Conservation (phyloP, 1,140 invertebrate species). For the Micrasema longulum region DNA sequence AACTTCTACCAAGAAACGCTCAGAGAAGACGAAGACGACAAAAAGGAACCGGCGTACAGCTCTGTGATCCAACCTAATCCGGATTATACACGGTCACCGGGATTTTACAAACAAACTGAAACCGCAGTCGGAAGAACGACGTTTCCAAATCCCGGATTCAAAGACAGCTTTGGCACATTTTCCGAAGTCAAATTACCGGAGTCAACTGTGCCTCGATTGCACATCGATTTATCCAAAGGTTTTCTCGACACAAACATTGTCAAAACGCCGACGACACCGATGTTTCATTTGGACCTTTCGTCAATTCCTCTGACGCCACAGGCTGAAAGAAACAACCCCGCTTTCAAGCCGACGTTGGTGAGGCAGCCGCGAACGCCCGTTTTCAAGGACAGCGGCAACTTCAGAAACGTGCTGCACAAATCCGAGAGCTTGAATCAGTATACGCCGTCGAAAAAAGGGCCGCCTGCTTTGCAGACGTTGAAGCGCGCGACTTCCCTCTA, state of each 20-base stretch:
- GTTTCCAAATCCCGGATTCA: constrained; percentile 9
- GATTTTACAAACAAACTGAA: constrained; percentile 18
- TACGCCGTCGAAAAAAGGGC: constrained; percentile 19
- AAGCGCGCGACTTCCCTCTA: constrained; percentile 29
- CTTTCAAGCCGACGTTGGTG: constrained; percentile 43
- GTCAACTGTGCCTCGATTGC: constrained; percentile 19
- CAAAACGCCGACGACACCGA: constrained; percentile 9
- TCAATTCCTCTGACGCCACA: constrained; percentile 22
- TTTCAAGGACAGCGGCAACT: constrained; percentile 4
- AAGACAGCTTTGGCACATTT: background rate
- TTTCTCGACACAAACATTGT: background rate
- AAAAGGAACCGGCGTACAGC: constrained; percentile 35
- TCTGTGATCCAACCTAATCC: constrained; percentile 53
- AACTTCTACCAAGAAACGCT: constrained; percentile 53
- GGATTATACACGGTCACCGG: constrained; percentile 34
- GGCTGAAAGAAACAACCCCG: constrained; percentile 26
- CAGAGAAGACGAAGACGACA: constrained; percentile 41
- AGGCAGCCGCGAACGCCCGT: constrained; percentile 35
- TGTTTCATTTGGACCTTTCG: constrained; percentile 45
- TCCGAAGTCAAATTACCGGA: background rate
- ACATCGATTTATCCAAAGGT: constrained; percentile 33
- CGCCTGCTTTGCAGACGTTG: constrained; percentile 42
- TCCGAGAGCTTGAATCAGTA: constrained; percentile 23
- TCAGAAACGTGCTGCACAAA: constrained; percentile 12
- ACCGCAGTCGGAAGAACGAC: background rate